Evolutionary conservation across 2,113 vertebrate genomes (phyloP).

Genomic region (Otus sunia): DNA sequence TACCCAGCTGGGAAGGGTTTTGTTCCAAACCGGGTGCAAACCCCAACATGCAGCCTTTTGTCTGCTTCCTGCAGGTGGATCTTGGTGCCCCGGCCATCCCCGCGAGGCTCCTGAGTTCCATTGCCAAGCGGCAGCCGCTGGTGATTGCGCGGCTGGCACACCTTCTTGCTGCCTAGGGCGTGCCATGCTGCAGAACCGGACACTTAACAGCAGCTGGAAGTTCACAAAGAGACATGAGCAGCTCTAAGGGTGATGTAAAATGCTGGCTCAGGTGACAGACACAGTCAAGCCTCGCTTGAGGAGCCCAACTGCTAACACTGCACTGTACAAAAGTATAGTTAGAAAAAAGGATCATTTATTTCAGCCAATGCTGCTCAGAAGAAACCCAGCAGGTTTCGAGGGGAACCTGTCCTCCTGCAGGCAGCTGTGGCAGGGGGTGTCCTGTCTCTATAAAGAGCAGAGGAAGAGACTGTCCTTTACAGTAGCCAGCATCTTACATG

Average conservation of each 20-base stretch:
- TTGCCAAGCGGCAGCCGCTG: constrained; percentile 83
- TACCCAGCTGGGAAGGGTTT: neutral
- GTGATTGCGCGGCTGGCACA: constrained; percentile 84
- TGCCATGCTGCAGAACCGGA: neutral
- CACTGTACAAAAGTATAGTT: neutral
- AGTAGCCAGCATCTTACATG: neutral
- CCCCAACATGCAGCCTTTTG: neutral
- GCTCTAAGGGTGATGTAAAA: neutral
- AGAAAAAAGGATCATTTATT: neutral
- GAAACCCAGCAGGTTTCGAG: neutral
- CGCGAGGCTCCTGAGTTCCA: constrained; percentile 72
- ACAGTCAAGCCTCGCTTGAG: neutral
- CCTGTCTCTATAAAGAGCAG: neutral
- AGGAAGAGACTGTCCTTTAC: neutral
- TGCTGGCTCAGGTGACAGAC: neutral
- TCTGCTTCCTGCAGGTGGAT: constrained; percentile 82
- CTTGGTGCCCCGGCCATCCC: constrained; percentile 86
- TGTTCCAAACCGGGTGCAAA: neutral
- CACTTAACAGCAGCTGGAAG: neutral
- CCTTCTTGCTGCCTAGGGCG: constrained; percentile 71
- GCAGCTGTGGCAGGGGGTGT: neutral
- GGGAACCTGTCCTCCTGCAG: neutral
- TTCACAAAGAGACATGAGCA: neutral
- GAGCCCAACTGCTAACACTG: neutral
- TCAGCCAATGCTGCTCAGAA: neutral